Evolutionary conservation across 2,888 invertebrate species (phyloP), one percentile per base, ranked within the genome.

Genomic region (Antitype chi): DNA sequence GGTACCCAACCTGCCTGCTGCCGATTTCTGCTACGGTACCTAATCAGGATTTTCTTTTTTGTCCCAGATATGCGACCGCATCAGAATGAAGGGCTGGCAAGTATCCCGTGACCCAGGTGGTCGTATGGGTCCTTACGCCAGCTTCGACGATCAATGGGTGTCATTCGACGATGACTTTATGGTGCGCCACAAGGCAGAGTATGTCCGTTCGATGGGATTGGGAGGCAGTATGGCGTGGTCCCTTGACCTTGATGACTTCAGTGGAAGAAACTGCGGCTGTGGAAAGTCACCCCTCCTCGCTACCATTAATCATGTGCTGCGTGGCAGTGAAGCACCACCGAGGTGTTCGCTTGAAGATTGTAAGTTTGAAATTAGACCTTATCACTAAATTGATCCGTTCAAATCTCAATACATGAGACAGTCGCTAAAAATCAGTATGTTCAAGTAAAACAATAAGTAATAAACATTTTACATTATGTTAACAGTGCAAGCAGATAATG

Each of bases 211-310:
- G 1, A 98, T 98, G 97, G 98, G 98, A 0, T 96, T 99, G 7
- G 99, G 98, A 25, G 99, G 99, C 55, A 98, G 98, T 62, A 99
- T 99, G 99, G 98, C 98, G 38, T 99, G 99, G 99, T 98, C 99
- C 0, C 94, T 99, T 23, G 99, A 99, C 93, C 94, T 99, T 74
- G 99, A 99, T 90, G 99, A 99, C 93, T 99, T 99, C 91, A 98
- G 97, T 82, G 98, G 98, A 85, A 90, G 91, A 75, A 95, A 97
- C 76, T 99, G 99, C 88, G 97, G 97, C 15, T 99, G 99, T 90
- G 99, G 99, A 85, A 97, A 98, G 38, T 98, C 98, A 90, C 99
- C 99, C 0, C 94, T 99, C 53, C 93, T 99, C 2, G 97, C 97
- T 80, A 98, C 98, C 0, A 98, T 99, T 88, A 99, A 99, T 91